These are phyloP conservation scores for Paratilapia polleni DNA, from an alignment of 2,113 vertebrate genomes.

Conservation along the genomic window DNA sequence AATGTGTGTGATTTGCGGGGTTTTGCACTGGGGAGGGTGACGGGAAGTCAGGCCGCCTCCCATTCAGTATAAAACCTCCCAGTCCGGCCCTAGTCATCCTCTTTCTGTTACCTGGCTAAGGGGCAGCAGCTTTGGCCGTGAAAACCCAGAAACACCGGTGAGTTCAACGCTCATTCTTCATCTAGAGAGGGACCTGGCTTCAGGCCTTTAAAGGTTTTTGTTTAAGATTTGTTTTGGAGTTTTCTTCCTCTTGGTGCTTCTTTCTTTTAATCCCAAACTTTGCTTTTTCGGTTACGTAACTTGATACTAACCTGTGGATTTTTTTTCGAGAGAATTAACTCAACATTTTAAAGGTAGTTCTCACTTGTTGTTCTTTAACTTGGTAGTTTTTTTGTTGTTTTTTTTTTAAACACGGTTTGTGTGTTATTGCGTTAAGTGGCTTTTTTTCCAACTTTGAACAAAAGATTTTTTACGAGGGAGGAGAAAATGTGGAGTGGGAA, in stretches of 20 bases:
- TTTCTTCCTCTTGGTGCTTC: background rate
- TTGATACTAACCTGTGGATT: conserved; percentile 44
- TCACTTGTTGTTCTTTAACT: background rate
- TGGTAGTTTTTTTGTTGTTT: too few relatives aligned
- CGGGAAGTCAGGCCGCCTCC: conserved; percentile 72
- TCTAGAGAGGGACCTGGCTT: rapidly evolving
- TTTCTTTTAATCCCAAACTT: background rate
- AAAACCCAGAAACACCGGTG: conserved; percentile 79
- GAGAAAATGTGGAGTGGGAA: conserved; percentile 4
- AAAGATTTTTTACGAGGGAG: conserved; percentile 9
- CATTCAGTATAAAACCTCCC: conserved; percentile 78
- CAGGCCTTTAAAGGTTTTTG: background rate
- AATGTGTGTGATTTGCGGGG: conserved; percentile 81
- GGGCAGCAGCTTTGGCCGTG: conserved; percentile 81
- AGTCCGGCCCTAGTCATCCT: conserved; percentile 66
- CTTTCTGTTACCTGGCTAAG: conserved; percentile 87
- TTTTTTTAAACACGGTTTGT: background rate
- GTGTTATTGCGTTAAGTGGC: background rate
- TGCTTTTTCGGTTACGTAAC: conserved; percentile 50
- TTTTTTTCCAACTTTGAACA: background rate
- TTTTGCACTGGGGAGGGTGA: conserved; percentile 56
- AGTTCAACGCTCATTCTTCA: conserved; percentile 32
- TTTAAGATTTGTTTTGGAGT: rapidly evolving
- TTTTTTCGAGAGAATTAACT: background rate
- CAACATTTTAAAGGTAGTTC: background rate